A percentile compares a stretch with the other conserved stretches of the same genome.
These are phyloP conservation scores for Zaprionus tsacasi DNA, from an alignment of 1,140 invertebrate species.

Conservation along the genomic window DNA sequence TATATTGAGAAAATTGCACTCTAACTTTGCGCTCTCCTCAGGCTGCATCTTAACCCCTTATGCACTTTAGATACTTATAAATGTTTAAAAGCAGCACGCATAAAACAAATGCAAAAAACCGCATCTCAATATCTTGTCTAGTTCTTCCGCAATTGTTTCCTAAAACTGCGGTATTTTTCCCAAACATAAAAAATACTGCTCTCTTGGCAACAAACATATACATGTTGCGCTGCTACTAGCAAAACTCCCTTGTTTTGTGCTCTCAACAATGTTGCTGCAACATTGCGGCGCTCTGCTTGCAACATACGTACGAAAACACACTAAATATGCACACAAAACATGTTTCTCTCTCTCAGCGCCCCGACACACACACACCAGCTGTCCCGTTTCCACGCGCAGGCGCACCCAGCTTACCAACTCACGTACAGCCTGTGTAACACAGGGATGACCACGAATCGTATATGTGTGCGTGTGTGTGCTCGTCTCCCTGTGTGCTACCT, in stretches of 20 bases:
- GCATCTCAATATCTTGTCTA: not conserved
- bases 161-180: not conserved
- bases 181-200: not conserved
- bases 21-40: not conserved
- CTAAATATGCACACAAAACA: slow-evolving; percentile 54
- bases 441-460: slow-evolving; percentile 40
- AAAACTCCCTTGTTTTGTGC: slow-evolving; percentile 30
- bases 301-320: slow-evolving; percentile 32
- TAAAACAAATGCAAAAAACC: not conserved
- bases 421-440: slow-evolving; percentile 17
- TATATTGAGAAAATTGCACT: not conserved
- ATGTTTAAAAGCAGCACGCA: not conserved
- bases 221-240: not conserved
- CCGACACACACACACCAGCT: slow-evolving; percentile 30
- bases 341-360: slow-evolving; percentile 39
- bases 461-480: not conserved
- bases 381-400: slow-evolving; percentile 47
- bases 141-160: not conserved
- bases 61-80: not conserved
- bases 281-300: slow-evolving; percentile 34
- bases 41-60: not conserved
- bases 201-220: not conserved
- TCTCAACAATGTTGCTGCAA: slow-evolving; percentile 46
- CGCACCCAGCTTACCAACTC: slow-evolving; percentile 49
- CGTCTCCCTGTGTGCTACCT: slow-evolving; percentile 2